Percentiles rank a stretch among this genome's conserved stretches.
Conservation (phyloP, 1,140 invertebrate species). For the Rhizoglyphus robini region DNA sequence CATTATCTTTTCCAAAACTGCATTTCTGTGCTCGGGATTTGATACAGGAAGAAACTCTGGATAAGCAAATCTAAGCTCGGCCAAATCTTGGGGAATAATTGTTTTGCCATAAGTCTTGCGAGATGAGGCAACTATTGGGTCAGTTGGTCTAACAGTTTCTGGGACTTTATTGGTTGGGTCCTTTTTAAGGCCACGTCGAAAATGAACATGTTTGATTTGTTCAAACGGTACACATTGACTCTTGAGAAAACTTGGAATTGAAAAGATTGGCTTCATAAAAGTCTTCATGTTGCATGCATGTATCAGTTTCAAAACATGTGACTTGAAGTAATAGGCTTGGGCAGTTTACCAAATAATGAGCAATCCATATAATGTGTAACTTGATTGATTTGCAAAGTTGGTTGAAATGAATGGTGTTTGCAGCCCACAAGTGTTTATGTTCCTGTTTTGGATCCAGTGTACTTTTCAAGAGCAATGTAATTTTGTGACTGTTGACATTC, state of each 20-base stretch:
- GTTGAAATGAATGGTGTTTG: neutral
- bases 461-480: too few species aligned
- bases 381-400: too few species aligned
- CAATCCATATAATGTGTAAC: too few species aligned
- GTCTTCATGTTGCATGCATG: neutral
- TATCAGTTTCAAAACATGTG: neutral
- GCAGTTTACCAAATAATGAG: too few species aligned
- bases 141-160: neutral
- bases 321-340: neutral
- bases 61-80: constrained; percentile 50
- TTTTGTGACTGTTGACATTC: too few species aligned
- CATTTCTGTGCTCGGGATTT: constrained; percentile 57
- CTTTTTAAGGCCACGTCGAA: neutral
- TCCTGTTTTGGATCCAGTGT: too few species aligned
- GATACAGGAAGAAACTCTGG: constrained; percentile 90
- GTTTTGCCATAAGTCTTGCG: neutral
- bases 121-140: neutral
- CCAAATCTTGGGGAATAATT: constrained; percentile 16
- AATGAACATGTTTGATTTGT: neutral
- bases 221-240: too few species aligned
- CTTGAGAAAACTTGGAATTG: too few species aligned
- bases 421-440: neutral
- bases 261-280: neutral
- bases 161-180: neutral
- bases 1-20: constrained; percentile 71